Conservation (phyloP, 92 coral and sea anemone species). For the Parazoanthus darwini region DNA sequence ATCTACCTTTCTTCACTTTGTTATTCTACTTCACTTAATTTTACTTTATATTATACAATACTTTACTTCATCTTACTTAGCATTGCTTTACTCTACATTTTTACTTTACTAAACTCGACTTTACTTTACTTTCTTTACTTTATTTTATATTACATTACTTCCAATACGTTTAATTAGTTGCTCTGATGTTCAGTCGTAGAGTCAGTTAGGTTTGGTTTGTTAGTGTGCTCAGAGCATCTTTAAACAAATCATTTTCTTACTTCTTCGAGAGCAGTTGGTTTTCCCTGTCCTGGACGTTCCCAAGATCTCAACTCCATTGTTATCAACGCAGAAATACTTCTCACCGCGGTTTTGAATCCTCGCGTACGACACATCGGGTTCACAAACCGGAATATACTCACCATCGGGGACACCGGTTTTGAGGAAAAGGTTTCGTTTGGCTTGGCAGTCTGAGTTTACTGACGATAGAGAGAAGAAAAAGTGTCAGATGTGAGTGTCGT, state of each 20-base stretch:
- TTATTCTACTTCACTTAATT: background rate
- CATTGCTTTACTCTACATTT: background rate
- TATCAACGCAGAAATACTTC: conserved; percentile 18
- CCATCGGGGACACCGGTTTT: background rate
- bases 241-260: background rate
- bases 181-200: too few relatives aligned
- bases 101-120: background rate
- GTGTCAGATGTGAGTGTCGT: background rate
- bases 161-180: too few relatives aligned
- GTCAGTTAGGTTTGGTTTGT: too few relatives aligned
- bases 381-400: conserved; percentile 8
- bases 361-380: conserved; percentile 7
- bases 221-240: background rate
- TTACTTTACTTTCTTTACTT: too few relatives aligned
- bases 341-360: background rate
- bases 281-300: background rate
- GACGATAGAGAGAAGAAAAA: too few relatives aligned
- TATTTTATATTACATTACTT: background rate
- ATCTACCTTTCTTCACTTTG: background rate
- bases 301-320: conserved; percentile 1
- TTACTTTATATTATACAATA: background rate
- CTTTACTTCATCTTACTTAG: background rate
- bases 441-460: background rate
- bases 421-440: background rate
- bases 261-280: conserved; percentile 6